Evolutionary conservation across 1,140 invertebrate species (phyloP), one percentile per base, ranked within the genome.

Genomic region (Brachionus plicatilis): DNA sequence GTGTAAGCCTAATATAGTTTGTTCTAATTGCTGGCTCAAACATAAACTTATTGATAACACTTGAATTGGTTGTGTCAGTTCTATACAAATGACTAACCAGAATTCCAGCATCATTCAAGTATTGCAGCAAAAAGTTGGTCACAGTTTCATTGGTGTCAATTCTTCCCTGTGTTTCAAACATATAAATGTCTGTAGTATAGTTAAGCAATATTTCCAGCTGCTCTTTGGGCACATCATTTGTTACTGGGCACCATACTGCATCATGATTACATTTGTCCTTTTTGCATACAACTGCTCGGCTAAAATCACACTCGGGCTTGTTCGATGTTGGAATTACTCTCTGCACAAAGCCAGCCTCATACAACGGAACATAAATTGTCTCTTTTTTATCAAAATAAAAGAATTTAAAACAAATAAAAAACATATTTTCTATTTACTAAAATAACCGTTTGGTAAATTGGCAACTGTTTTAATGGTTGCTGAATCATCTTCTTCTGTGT

Each of bases 331-430:
- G 79, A 24, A 82, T 82, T 27, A 82, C 53, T 65, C 79, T 24
- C 47, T 82, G 79, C 20, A 82, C 79, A 68, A 82, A 82, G 4
- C 79, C 79, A 45, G 79, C 79, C 27, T 82, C 79, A 37, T 65
- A 82, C 29, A 82, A 82, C 7, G 79, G 79, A 1, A 82, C 79
- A 65, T 65, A 82, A 45, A 82, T 82, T 60, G 79, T 82, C 12
- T 43, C 79, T 82, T 41, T 82, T 43, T 37, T 47, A 20, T 11
- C 11, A 53, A 65, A 65, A 82, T 37, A 68, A 24, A 37, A 80
- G 14, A 80, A 53, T 60, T 65, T 65, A 53, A 29, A 80, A 29
- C 17, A 56, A 80, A 60, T 56, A 56, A 53, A 80, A 27, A 45
- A 33, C 20, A 17, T 47, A 50, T 76, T 76, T 47, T 37, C 20